Base-by-base conservation (phyloP, 2,113 vertebrate species). In the Ictalurus furcatus region DNA sequence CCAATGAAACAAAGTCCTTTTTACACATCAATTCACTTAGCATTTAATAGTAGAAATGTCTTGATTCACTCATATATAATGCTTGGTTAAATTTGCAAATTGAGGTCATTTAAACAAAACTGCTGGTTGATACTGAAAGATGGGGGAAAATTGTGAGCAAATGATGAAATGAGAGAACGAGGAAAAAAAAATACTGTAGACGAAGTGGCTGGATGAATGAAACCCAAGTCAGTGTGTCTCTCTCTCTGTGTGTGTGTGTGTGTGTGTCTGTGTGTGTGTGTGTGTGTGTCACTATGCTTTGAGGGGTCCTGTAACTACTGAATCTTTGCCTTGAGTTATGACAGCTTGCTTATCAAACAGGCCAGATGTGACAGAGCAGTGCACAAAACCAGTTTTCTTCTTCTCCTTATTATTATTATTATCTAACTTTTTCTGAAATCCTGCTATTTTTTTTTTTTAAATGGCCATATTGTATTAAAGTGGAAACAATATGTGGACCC, bases 141-240 rank as follows among this genome's bases (percentile, higher is more conserved):
- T 2, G 69, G 30, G 30, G 34, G 73, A 40, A 48, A 25, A 76
- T 23, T 25, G 11, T 44, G 21, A 76, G 37, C 37, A 74, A 40
- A 74, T 12, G 2, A 8, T 5, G 1, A 76, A 76, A 76, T 44
- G 21, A 25, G 21, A 48, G 21, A 44, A 23, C 1, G 8, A 21
- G 34, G 4, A 44, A 25, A 21, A 76, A 44, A 44, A 44, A 6
- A 1, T 48, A 12, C 6, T 37, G 30, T 11, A 40, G 8, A 19
- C 28, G 2, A 93, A 95, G 85, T n/a, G 17, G 92, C 94, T 93
- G 92, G 88, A 88, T n/a, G 80, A 92, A 90, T 58, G 54, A 90
- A 89, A 93, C 92, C 93, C 54, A 56, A 87, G 94, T 94, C 93
- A 94, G 93, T 87, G 89, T 88, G 40, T 48, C 44, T 44, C 44